Evolutionary conservation across 2,113 vertebrate species (phyloP).

Genomic region (Columbina picui): DNA sequence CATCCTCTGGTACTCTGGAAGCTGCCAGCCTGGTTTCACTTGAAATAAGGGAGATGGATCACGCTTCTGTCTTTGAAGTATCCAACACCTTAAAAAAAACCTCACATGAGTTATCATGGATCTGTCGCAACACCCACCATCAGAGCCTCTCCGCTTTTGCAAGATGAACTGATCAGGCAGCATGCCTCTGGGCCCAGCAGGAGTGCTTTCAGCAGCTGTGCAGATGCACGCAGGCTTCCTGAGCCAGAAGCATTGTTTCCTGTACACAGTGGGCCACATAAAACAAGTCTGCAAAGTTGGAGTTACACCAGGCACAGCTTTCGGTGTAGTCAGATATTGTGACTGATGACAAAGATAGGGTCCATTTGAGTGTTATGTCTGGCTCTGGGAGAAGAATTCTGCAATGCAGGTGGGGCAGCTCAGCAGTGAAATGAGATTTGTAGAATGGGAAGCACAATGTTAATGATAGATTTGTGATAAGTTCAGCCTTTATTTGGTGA

Average conservation of each 20-base stretch:
- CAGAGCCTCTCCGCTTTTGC: background rate
- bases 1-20: background rate
- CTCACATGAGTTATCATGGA: background rate
- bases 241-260: background rate
- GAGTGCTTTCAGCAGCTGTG: background rate
- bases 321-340: background rate
- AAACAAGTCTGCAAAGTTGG: background rate
- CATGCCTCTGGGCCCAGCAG: background rate
- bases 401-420: background rate
- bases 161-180: background rate
- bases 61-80: background rate
- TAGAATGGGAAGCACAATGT: background rate
- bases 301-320: background rate
- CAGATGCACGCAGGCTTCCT: constrained; percentile 3
- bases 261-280: background rate
- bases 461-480: background rate
- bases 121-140: background rate
- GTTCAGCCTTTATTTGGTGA: background rate
- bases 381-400: background rate
- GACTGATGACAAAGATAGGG: background rate
- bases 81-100: background rate
- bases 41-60: background rate
- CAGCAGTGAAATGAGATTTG: background rate
- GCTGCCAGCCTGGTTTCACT: background rate
- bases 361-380: background rate